phyloP scores from a whole-genome alignment of 2,797 vertebrate species.

The Eulemur coronatus region DNA sequence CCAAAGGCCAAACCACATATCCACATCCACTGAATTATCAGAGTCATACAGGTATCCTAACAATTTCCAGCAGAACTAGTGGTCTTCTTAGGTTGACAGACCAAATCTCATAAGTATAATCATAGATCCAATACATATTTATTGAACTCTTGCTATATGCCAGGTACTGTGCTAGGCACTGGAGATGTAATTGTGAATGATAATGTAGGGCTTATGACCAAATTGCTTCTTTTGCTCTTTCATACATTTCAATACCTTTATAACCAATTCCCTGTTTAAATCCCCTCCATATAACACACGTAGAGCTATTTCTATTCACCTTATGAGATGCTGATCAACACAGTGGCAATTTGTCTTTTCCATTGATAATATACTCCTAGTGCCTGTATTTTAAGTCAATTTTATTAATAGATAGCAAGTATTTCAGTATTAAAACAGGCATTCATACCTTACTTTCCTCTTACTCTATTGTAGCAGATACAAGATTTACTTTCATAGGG shows the following conservation, averaged over 20 bases:
- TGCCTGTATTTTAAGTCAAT: neutral
- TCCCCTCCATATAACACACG: neutral
- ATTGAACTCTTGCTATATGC: neutral
- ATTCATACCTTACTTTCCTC: neutral
- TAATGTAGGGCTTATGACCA: neutral
- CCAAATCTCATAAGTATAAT: neutral
- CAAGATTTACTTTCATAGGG: neutral
- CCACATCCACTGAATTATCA: neutral
- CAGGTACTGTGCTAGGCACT: neutral
- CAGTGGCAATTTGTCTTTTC: neutral
- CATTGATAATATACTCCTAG: neutral
- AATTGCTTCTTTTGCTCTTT: neutral
- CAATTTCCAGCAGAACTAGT: neutral
- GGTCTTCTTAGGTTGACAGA: neutral
- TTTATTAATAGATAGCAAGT: neutral
- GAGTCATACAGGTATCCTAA: neutral
- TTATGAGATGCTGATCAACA: neutral
- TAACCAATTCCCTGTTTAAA: slow-evolving; percentile 6
- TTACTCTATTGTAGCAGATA: slow-evolving; percentile 9
- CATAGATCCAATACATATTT: neutral
- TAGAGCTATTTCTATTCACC: neutral
- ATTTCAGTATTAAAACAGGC: neutral
- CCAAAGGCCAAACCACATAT: neutral
- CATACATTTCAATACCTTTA: slow-evolving; percentile 24
- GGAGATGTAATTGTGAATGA: neutral